Conservation (phyloP, 2,113 vertebrate species). For the Leptobrachium ailaonicum region DNA sequence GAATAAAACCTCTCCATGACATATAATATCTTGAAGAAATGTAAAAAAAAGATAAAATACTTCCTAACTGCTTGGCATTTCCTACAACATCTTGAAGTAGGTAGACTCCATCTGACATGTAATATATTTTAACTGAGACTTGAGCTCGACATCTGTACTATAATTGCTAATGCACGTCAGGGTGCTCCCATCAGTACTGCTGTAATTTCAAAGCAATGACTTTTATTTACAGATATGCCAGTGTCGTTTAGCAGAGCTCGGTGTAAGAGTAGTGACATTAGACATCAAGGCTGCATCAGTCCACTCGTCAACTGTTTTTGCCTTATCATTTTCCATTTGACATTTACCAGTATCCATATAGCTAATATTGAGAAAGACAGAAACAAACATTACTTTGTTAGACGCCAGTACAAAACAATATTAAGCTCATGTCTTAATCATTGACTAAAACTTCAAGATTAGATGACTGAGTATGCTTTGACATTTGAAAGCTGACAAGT, state of each 20-base stretch:
- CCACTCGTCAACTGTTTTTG: background rate
- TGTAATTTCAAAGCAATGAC: too few species aligned
- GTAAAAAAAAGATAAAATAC: too few species aligned
- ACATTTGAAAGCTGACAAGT: slow-evolving; percentile 24
- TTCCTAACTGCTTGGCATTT: too few species aligned
- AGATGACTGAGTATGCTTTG: slow-evolving; percentile 5
- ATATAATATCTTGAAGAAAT: too few species aligned
- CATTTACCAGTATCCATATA: slow-evolving; percentile 10
- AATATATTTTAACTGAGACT: too few species aligned
- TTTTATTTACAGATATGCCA: too few species aligned
- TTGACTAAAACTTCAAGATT: slow-evolving; percentile 5
- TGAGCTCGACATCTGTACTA: too few species aligned
- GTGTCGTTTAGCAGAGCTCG: background rate
- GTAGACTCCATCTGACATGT: too few species aligned
- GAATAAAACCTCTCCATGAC: too few species aligned
- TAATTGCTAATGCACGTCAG: too few species aligned
- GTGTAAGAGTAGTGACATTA: background rate
- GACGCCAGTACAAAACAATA: background rate
- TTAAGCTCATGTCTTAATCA: slow-evolving; percentile 1
- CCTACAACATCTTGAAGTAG: too few species aligned
- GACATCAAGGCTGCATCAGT: background rate
- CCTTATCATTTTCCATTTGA: background rate
- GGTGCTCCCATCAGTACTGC: too few species aligned
- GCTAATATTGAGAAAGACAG: background rate
- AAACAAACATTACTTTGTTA: slow-evolving; percentile 8